phyloP scores from a whole-genome alignment of 2,888 invertebrate species.

The Eupithecia centaureata region DNA sequence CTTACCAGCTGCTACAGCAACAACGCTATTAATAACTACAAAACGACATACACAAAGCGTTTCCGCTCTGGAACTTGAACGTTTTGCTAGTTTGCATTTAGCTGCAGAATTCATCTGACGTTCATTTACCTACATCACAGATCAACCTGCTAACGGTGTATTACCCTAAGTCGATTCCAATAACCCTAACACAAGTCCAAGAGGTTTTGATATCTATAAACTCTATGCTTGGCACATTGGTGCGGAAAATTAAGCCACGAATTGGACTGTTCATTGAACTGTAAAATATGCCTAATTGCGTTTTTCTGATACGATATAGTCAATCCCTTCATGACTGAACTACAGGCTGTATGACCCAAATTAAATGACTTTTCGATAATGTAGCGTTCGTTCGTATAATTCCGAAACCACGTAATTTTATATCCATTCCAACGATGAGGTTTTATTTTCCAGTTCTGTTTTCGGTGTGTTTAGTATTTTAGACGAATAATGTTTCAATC shows the following conservation, averaged over 20 bases:
- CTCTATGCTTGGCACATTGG: slow-evolving; percentile 1
- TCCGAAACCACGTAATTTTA: not conserved
- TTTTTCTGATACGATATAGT: slow-evolving; percentile 8
- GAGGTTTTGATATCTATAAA: not conserved
- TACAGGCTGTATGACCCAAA: slow-evolving; percentile 2
- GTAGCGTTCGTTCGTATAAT: not conserved
- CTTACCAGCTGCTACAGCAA: slow-evolving; percentile 21
- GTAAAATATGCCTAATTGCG: slow-evolving; percentile 17
- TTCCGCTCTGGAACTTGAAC: not conserved
- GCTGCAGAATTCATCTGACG: not conserved
- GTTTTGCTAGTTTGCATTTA: slow-evolving; percentile 1
- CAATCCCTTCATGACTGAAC: not conserved
- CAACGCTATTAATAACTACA: slow-evolving; percentile 25
- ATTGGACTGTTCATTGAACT: slow-evolving; percentile 5
- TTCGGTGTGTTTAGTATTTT: not conserved
- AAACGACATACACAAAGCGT: slow-evolving; percentile 1
- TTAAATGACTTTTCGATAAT: slow-evolving; percentile 9
- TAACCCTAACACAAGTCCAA: not conserved
- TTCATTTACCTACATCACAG: not conserved
- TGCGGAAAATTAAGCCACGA: slow-evolving; percentile 5
- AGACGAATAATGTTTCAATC: not conserved
- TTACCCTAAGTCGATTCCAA: not conserved
- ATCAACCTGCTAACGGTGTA: not conserved
- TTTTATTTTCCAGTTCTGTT: not conserved
- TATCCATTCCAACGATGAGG: not conserved